Evolutionary conservation across 2,113 vertebrate genomes (phyloP), one percentile per base, ranked within the genome.

Genomic region (Chlamydotis undulata): DNA sequence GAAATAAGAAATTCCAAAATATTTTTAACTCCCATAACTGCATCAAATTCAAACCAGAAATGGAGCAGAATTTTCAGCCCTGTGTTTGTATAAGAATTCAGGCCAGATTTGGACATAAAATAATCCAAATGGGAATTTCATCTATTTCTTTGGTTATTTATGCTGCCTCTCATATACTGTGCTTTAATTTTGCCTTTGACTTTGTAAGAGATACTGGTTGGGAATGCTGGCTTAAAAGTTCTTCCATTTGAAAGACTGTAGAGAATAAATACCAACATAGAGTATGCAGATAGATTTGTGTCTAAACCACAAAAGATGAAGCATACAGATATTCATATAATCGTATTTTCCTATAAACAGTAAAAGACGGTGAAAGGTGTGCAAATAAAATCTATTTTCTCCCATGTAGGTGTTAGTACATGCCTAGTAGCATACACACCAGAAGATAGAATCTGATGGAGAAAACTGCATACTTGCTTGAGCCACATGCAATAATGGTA

Each of bases 281-380:
- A 79, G 3, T 35, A 75, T 13, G n/a, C 37, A 83, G 61, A 1
- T 88, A 65, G 45, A 64, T 73, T 85, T 87, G 12, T 41, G 33
- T 71, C 33, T 93, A 85, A 83, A 79, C 70, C 82, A 69, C 61
- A 60, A 76, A 87, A 91, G 73, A 83, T 60, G 25, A 67, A 83
- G 47, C 70, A 49, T 37, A 60, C 3, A 39, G 43, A 78, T 71
- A 84, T 55, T 45, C 1, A 0, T 23, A 78, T 57, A 81, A 67
- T 50, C 1, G 1, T 69, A 41, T 74, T 84, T 94, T 96, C 28
- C 68, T 78, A 50, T 68, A 87, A 84, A 63, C 53, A 82, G 31
- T 47, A 82, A 75, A 87, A 85, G 22, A 68, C 33, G 15, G 43
- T 75, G 31, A 90, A 92, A 77, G 14, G 33, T 61, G 96, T 68